Evolutionary conservation across 2,113 vertebrate species (phyloP), one percentile per base, ranked within the genome.

Genomic region (Corvus moneduloides): DNA sequence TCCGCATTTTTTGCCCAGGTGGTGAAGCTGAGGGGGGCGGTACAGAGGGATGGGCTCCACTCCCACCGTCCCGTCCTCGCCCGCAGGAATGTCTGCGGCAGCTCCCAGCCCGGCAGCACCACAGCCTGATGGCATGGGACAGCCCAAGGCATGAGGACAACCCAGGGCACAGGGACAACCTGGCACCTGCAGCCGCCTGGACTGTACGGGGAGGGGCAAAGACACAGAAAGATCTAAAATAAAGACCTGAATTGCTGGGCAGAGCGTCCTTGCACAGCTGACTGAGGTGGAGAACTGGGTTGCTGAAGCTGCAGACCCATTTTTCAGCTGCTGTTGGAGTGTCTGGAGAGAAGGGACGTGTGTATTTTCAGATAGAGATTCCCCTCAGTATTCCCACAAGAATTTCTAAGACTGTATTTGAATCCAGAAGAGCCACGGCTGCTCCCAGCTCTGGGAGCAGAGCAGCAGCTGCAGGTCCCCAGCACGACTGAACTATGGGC

Each of bases 1-100:
- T 56, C 80, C 18, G 43, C 24, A 80, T 90, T 73, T 73, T 94
- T 90, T 73, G 83, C 73, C 83, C 73, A 90, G 93, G 92, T 93
- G 89, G 90, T 43, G 88, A 81, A 68, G 64, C 43, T 1, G 56
- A 85, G 67, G 24, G 62, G 66, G 91, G 66, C 61, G 92, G 74
- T 52, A 13, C 28, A 1, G 78, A 56, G 67, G 79, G 86, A 64
- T 37, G 82, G 74, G 72, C 68, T 58, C 54, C 37, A 9, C 69
- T 91, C 84, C 93, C 64, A 28, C 59, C 15, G 0, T 4, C 79
- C 76, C 28, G 3, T 88, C 75, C 69, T 68, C 0, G 1, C 76
- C 91, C 10, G 24, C 66, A 14, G 84, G 52, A 85, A 75, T 6
- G 22, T 51, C 78, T 72, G 75, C 37, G 8, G 79, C 43, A 22